Conservation (phyloP, 2,797 vertebrate species). For the Adrianichthys oophorus region DNA sequence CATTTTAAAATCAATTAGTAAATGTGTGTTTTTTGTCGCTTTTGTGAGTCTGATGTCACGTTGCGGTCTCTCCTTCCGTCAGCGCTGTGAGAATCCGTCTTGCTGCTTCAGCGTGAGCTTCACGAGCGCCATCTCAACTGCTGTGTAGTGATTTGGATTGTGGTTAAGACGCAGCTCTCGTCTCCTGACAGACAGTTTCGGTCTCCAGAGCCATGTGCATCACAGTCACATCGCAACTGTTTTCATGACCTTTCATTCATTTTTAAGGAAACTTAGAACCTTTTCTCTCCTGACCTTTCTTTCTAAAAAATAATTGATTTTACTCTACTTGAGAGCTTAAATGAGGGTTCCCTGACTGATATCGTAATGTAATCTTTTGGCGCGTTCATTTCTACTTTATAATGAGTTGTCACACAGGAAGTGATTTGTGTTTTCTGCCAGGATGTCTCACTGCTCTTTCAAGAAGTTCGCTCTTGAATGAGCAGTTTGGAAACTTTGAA, state of each 20-base stretch:
- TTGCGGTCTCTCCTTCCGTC: conserved; percentile 23
- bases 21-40: neutral
- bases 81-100: conserved; percentile 3
- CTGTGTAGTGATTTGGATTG: conserved; percentile 28
- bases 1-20: too few species aligned
- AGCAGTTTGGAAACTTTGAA: conserved; percentile 3
- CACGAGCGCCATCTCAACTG: neutral
- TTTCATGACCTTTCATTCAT: neutral
- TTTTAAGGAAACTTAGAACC: neutral
- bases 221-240: conserved; percentile 22
- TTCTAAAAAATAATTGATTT: too few species aligned
- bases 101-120: neutral
- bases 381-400: neutral
- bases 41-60: neutral
- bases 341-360: neutral
- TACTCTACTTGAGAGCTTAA: too few species aligned
- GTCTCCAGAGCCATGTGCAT: conserved; percentile 13
- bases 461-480: conserved; percentile 12
- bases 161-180: conserved; percentile 5
- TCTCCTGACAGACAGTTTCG: conserved; percentile 31
- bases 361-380: neutral
- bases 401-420: conserved; percentile 6
- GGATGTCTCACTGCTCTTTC: conserved; percentile 8
- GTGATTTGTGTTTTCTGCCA: conserved; percentile 10
- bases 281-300: neutral